A percentile compares a stretch with the other conserved stretches of the same genome.
Conservation (phyloP, 2,113 vertebrate genomes). For the Mastomys coucha region DNA sequence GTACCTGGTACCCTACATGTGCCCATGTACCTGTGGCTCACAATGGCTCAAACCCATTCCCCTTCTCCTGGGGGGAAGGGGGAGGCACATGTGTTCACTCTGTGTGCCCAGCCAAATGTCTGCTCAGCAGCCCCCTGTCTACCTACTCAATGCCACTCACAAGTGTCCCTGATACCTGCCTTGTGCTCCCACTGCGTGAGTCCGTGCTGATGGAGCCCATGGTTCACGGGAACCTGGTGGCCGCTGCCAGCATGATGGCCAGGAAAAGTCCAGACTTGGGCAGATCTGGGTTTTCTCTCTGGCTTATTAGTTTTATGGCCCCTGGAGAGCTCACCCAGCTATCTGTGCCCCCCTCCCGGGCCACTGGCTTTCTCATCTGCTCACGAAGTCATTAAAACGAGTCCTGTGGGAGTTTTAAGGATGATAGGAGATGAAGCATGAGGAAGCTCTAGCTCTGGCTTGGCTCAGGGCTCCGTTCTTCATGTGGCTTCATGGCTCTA, state of each 20-base stretch:
- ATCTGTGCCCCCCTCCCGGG: too few relatives aligned
- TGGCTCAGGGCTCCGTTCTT: background rate
- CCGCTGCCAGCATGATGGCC: fast-evolving
- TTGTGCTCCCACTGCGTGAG: background rate
- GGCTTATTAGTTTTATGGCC: background rate
- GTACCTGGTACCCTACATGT: background rate
- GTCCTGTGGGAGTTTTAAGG: fast-evolving
- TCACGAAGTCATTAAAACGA: background rate
- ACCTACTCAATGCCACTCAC: background rate
- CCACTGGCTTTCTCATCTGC: background rate
- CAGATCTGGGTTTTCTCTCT: background rate
- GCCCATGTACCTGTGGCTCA: background rate
- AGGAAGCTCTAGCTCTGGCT: background rate
- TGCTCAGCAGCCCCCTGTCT: background rate
- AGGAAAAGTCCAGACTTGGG: too few relatives aligned
- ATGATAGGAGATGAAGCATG: background rate
- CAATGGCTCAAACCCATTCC: fast-evolving
- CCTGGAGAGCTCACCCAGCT: fast-evolving
- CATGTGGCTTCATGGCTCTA: background rate
- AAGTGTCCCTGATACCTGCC: background rate
- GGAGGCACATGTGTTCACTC: fast-evolving
- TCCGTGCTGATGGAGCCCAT: background rate
- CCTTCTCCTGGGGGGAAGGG: fast-evolving
- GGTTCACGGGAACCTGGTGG: background rate
- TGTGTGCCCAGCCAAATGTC: background rate